Percentiles rank a stretch among this genome's conserved stretches.
Conservation (phyloP, 2,888 invertebrate species). For the Neocrepidodera transversa region DNA sequence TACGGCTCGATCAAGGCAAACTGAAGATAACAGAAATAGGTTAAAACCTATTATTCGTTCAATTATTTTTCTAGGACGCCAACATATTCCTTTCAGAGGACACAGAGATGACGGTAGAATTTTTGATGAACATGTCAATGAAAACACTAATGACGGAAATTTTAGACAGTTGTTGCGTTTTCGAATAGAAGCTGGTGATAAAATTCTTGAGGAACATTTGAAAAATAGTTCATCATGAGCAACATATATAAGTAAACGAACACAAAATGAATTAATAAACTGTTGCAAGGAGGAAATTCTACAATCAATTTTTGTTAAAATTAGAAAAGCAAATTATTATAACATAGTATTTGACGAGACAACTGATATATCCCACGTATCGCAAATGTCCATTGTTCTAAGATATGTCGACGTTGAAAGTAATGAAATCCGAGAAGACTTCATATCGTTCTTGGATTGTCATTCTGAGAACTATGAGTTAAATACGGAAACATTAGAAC, state of each 20-base stretch:
- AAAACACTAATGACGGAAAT: conserved; percentile 41
- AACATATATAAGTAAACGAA: conserved; percentile 45
- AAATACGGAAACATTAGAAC: too few relatives aligned
- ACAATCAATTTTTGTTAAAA: conserved; percentile 32
- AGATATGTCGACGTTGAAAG: conserved; percentile 42
- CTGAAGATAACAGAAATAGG: too few relatives aligned
- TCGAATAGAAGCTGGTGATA: conserved; percentile 38
- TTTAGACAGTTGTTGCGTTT: conserved; percentile 43
- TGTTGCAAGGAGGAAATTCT: conserved; percentile 43
- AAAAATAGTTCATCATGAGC: conserved; percentile 39
- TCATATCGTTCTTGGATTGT: conserved; percentile 42
- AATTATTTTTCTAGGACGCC: too few relatives aligned
- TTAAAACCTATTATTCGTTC: too few relatives aligned
- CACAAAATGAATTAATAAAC: conserved; percentile 47
- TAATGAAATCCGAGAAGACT: conserved; percentile 30
- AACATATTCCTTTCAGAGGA: too few relatives aligned
- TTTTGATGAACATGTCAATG: too few relatives aligned
- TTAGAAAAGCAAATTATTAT: conserved; percentile 38
- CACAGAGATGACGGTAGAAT: conserved; percentile 17
- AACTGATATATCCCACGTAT: conserved; percentile 41
- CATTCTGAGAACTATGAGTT: conserved; percentile 18
- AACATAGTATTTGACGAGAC: conserved; percentile 27
- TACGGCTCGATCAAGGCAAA: too few relatives aligned
- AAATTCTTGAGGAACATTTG: conserved; percentile 40
- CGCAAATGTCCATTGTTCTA: conserved; percentile 46